phyloP scores from a whole-genome alignment of 2,888 invertebrate genomes.

The Conchocele bisecta region DNA sequence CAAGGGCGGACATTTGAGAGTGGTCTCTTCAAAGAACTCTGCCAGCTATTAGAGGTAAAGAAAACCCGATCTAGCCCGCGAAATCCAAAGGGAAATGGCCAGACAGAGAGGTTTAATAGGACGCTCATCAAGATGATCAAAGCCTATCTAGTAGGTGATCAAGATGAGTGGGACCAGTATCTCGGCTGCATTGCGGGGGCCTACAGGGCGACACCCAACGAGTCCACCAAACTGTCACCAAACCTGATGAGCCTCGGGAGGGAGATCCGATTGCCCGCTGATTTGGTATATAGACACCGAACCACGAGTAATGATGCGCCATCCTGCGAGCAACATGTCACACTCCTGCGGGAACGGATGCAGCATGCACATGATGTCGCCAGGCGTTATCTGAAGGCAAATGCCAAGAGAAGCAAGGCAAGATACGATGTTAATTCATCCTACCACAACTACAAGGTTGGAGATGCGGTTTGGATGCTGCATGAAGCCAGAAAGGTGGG shows the following conservation, averaged over 20 bases:
- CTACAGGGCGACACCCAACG: slow-evolving; percentile 5
- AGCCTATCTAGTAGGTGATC: slow-evolving; percentile 11
- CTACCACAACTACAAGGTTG: not conserved
- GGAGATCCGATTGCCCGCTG: no score
- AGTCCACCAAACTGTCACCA: slow-evolving; percentile 9
- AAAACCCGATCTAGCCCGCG: slow-evolving; percentile 16
- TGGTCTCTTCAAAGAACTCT: slow-evolving; percentile 8
- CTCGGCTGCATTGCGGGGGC: slow-evolving; percentile 13
- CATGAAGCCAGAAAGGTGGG: not conserved
- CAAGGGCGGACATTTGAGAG: slow-evolving; percentile 19
- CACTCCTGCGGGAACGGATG: not conserved
- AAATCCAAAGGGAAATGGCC: slow-evolving; percentile 13
- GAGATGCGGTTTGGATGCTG: not conserved
- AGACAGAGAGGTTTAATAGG: slow-evolving; percentile 12
- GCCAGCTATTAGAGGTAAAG: not conserved
- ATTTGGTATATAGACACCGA: not conserved
- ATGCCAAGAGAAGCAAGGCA: not conserved
- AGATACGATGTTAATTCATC: not conserved
- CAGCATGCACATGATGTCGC: not conserved
- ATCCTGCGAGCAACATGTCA: not conserved
- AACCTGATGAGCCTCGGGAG: slow-evolving; percentile 1
- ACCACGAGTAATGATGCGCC: not conserved
- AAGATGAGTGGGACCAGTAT: slow-evolving; percentile 17
- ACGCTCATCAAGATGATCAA: slow-evolving; percentile 14
- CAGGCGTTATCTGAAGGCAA: no score